A percentile compares a stretch with the other conserved stretches of the same genome.
phyloP scores from a whole-genome alignment of 2,113 vertebrate genomes.

The Ascaphus truei region DNA sequence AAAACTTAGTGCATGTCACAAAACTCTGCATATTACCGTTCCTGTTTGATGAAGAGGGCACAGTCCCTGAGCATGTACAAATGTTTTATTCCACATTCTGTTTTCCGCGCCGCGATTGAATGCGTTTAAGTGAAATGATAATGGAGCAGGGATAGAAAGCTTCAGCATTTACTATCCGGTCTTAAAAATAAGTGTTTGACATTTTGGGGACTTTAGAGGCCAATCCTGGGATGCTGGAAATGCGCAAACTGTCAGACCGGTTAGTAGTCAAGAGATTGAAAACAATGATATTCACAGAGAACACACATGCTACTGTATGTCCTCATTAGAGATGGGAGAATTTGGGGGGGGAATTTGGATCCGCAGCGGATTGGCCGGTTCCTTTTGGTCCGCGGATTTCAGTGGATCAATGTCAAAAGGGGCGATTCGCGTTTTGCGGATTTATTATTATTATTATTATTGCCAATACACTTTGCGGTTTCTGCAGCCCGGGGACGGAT shows the following conservation, averaged over 20 bases:
- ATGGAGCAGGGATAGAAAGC: slow-evolving; percentile 26
- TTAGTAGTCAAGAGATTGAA: slow-evolving; percentile 10
- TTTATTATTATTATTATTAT: no score
- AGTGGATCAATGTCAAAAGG: no score
- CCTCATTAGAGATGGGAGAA: no score
- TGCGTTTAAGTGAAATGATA: slow-evolving; percentile 27
- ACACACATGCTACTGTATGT: no score
- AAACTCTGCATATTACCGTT: background rate
- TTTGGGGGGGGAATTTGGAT: no score
- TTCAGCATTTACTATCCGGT: slow-evolving; percentile 23
- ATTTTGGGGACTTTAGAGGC: slow-evolving; percentile 1
- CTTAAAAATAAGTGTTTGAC: background rate
- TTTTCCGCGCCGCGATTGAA: slow-evolving; percentile 11
- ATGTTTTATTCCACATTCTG: slow-evolving; percentile 22
- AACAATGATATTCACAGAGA: slow-evolving; percentile 16
- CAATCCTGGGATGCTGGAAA: slow-evolving; percentile 3
- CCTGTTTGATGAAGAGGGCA: background rate
- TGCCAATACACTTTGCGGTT: no score
- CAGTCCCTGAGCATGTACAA: background rate
- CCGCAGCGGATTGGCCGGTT: no score
- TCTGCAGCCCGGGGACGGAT: no score
- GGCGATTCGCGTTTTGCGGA: no score
- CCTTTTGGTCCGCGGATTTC: no score
- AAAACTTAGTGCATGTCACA: slow-evolving; percentile 12
- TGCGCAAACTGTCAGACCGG: background rate